Conservation (phyloP, 2,888 invertebrate genomes). For the Ctena decussata region DNA sequence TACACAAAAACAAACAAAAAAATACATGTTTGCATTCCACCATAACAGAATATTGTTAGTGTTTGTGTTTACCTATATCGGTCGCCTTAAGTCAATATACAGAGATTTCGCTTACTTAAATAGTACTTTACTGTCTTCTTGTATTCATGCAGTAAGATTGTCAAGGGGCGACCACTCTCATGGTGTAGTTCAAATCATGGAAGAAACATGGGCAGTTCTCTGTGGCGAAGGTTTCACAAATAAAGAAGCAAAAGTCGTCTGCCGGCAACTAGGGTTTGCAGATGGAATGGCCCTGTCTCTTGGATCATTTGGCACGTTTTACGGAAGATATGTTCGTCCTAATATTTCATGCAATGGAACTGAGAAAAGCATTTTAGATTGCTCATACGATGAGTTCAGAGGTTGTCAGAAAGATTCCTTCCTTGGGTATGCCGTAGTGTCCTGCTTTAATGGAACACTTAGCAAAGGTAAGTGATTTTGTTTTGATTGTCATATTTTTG, state of each 20-base stretch:
- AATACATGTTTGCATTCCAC: too few species aligned
- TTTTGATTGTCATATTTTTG: too few species aligned
- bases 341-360: conserved; percentile 74
- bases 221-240: conserved; percentile 79
- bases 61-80: too few species aligned
- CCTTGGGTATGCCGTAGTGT: conserved; percentile 77
- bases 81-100: too few species aligned
- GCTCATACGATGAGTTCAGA: conserved; percentile 67
- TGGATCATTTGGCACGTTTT: conserved; percentile 75
- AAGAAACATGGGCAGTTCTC: conserved; percentile 70
- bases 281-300: conserved; percentile 71
- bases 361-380: conserved; percentile 71
- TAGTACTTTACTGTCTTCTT: too few species aligned
- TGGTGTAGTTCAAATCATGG: conserved; percentile 74
- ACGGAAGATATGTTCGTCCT: conserved; percentile 68
- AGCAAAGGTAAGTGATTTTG: conserved; percentile 64
- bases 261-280: conserved; percentile 42
- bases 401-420: conserved; percentile 69
- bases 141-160: conserved; percentile 70
- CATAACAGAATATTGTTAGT: too few species aligned
- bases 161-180: conserved; percentile 73
- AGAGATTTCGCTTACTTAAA: too few species aligned
- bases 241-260: conserved; percentile 63
- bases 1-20: too few species aligned
- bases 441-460: conserved; percentile 74